Evolutionary conservation across 2,888 invertebrate genomes (phyloP).

Genomic region (Chrysotoxum bicinctum): DNA sequence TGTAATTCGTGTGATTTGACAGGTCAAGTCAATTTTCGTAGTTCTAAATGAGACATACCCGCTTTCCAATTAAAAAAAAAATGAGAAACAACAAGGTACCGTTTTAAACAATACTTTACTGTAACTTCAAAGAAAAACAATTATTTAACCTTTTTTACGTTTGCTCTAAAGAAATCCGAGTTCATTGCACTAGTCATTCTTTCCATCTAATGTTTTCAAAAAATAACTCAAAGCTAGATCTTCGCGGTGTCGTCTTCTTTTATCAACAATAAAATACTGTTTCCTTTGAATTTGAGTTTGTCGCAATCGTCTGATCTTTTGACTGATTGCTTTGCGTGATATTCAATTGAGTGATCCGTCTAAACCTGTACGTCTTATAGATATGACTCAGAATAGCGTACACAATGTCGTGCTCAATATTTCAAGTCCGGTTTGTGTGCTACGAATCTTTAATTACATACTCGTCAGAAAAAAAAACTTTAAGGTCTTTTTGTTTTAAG

Average conservation of each 20-base stretch:
- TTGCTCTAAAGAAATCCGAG: neutral
- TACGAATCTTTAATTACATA: constrained; percentile 60
- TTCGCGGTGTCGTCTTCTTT: neutral
- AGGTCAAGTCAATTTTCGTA: neutral
- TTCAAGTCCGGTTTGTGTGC: constrained; percentile 71
- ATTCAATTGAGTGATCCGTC: constrained; percentile 35
- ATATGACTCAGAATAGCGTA: constrained; percentile 52
- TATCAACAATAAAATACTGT: constrained; percentile 26
- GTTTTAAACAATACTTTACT: neutral
- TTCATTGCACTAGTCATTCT: neutral
- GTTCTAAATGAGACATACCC: neutral
- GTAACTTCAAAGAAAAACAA: neutral
- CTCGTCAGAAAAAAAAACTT: constrained; percentile 17
- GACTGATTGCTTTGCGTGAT: constrained; percentile 60
- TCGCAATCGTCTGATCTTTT: constrained; percentile 52
- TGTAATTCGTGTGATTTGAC: neutral
- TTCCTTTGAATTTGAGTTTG: constrained; percentile 34
- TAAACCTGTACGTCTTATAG: neutral
- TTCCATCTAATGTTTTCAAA: neutral
- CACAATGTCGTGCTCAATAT: constrained; percentile 63
- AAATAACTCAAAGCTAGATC: neutral
- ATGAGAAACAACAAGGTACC: neutral
- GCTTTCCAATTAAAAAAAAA: neutral
- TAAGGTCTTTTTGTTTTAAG: constrained; percentile 1
- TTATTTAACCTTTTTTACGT: neutral